Evolutionary conservation across 2,888 invertebrate genomes (phyloP).

Genomic region (Andricus quercusramuli): DNA sequence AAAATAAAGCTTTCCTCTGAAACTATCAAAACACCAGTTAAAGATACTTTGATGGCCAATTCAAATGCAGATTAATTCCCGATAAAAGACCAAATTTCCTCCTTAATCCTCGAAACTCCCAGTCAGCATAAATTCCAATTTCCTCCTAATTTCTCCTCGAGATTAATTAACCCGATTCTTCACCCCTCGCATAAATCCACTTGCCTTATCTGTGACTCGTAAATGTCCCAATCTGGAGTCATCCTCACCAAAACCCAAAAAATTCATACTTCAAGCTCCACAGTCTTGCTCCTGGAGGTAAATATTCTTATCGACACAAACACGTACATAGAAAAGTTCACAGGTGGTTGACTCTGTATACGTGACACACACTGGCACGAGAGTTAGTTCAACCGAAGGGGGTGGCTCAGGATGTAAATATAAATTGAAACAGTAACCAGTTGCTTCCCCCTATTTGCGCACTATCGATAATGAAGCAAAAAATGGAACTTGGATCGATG

Average conservation of each 20-base stretch:
- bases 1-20: no score
- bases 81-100: background rate
- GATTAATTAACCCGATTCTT: background rate
- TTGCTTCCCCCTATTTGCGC: background rate
- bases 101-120: background rate
- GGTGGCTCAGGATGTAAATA: background rate
- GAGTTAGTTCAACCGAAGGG: background rate
- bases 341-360: slow-evolving; percentile 60
- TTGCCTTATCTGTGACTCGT: slow-evolving; percentile 2
- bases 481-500: background rate
- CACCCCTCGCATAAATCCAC: background rate
- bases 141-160: background rate
- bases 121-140: slow-evolving; percentile 11
- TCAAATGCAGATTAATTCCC: background rate
- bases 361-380: slow-evolving; percentile 41
- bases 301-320: background rate
- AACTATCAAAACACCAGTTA: background rate
- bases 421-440: slow-evolving; percentile 10
- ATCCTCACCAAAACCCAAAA: slow-evolving; percentile 6
- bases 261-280: background rate
- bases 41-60: background rate
- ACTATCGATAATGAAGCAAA: background rate
- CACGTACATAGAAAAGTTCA: slow-evolving; percentile 48
- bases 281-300: background rate
- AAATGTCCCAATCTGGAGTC: background rate